Evolutionary conservation across 2,113 vertebrate genomes (phyloP).

Genomic region (Dicrurus megarhynchus): DNA sequence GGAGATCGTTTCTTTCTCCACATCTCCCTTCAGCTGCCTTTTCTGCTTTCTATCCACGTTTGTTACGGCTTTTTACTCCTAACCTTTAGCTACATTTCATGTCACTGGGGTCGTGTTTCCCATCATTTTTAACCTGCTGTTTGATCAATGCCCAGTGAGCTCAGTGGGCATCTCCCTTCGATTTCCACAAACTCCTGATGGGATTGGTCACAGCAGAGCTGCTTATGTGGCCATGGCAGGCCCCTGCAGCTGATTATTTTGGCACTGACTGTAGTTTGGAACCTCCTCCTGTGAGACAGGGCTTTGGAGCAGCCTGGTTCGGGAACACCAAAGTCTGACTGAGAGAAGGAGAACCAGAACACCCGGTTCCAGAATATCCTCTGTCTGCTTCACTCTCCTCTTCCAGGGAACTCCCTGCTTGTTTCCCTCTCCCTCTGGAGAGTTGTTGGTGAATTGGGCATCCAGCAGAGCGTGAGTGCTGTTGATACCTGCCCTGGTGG

Average conservation of each 20-base stretch:
- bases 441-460: not conserved
- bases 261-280: not conserved
- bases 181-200: not conserved
- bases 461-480: fast-evolving
- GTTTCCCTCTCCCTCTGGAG: not conserved
- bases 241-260: not conserved
- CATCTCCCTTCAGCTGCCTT: not conserved
- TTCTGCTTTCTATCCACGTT: not conserved
- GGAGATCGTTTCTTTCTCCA: not conserved
- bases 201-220: not conserved
- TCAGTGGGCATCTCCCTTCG: not conserved
- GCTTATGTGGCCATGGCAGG: not conserved
- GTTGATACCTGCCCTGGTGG: not conserved
- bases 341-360: not conserved
- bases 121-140: not conserved
- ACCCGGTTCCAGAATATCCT: not conserved
- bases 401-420: not conserved
- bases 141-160: not conserved
- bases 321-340: not conserved
- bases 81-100: not conserved
- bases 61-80: not conserved
- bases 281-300: not conserved
- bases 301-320: not conserved
- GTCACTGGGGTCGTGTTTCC: not conserved
- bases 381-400: not conserved